Evolutionary conservation across 2,797 vertebrate genomes (phyloP), one percentile per base, ranked within the genome.

Genomic region (Melanogrammus aeglefinus): DNA sequence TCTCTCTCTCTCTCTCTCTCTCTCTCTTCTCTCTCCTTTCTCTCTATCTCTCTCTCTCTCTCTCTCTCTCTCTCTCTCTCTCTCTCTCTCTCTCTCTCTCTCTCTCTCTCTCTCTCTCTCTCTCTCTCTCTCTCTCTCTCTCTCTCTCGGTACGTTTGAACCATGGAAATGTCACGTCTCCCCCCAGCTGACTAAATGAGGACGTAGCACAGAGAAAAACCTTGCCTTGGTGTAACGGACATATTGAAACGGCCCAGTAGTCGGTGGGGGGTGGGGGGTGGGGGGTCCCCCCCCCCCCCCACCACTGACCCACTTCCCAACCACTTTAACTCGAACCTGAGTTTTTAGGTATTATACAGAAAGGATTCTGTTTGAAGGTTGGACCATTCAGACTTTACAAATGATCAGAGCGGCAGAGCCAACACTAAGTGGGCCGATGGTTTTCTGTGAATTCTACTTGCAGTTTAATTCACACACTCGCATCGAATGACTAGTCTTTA

Each of bases 181-280:
- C 86, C 87, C 87, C 90, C 89, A 78, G 83, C 47, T 18, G 88
- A 83, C 86, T 90, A 92, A 91, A 90, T 85, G 86, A 91, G 92
- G 88, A 92, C 84, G 79, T 87, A 84, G 38, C 75, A n/a, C 74
- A 74, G 39, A 87, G 79, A 83, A 83, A 87, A 91, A 88, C 85
- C 83, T 85, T 91, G 87, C 82, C 82, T 85, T 88, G 87, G 82
- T 80, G 36, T 41, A 27, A 31, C 10, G 69, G 27, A 29, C 3
- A 2, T 70, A 57, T 57, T 57, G 47, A 16, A 44, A 51, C 18
- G 16, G 57, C n/a, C 57, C 57, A 63, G 57, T 63, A 57, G 16
- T 38, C 36, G 38, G 35, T 35, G 35, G 35, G 35, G 35, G 35
- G 35, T 31, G 38, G 38, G 14, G 51, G 51, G 14, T 63, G 3